These are phyloP conservation scores for Ephestia elutella DNA, from an alignment of 1,140 invertebrate genomes.

Conservation along the genomic window DNA sequence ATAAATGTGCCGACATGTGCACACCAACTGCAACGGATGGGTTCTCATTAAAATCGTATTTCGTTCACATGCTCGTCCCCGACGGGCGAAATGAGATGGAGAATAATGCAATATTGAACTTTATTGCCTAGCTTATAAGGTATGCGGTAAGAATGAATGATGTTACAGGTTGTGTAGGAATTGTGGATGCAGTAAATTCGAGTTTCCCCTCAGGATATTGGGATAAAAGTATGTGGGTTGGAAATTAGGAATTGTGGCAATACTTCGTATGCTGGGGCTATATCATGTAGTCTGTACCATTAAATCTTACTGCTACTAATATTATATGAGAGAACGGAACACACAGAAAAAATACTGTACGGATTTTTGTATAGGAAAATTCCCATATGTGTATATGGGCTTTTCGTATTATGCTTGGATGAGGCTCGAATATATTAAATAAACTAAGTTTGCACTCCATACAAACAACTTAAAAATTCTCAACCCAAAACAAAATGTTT, in stretches of 20 bases:
- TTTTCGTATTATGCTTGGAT: too few relatives aligned
- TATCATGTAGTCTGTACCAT: neutral
- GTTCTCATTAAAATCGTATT: conserved; percentile 1
- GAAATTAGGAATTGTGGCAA: neutral
- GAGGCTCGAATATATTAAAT: too few relatives aligned
- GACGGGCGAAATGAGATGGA: neutral
- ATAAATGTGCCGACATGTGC: neutral
- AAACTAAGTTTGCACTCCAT: too few relatives aligned
- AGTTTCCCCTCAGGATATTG: neutral
- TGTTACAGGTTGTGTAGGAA: neutral
- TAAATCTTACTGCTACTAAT: too few relatives aligned
- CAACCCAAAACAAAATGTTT: too few relatives aligned
- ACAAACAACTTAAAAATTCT: too few relatives aligned
- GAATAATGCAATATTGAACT: neutral
- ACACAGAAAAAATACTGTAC: too few relatives aligned
- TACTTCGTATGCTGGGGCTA: neutral
- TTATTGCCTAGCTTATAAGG: neutral
- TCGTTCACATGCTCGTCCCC: neutral
- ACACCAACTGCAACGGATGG: neutral
- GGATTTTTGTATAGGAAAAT: too few relatives aligned
- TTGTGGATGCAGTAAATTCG: neutral
- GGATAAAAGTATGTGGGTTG: neutral
- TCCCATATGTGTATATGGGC: too few relatives aligned
- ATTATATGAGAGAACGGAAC: too few relatives aligned
- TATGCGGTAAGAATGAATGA: neutral